Base-by-base conservation (phyloP, 2,113 vertebrate genomes). In the Pterophyllum scalare region DNA sequence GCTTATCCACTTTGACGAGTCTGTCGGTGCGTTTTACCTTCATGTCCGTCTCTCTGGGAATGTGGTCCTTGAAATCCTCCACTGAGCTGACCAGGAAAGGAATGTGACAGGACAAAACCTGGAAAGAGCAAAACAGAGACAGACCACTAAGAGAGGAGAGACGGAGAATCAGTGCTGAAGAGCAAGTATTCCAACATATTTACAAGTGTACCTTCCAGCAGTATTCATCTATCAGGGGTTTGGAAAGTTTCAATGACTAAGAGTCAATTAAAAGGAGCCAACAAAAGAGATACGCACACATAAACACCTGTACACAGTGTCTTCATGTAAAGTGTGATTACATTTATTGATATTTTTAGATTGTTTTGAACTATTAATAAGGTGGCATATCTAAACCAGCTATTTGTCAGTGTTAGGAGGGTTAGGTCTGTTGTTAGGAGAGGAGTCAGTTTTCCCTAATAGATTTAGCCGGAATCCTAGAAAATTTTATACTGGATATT, bases 11-110 rank as follows among this genome's bases (percentile, higher is more conserved):
- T 24, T 5, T 1, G 15, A 15, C 3, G 0, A 6, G 7, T 43
- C 6, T 5, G 1, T 31, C 3, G 0, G 11, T 9, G 59, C 17
- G 19, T 59, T 86, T 90, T 96, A 99, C 98, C 98, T 99, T 99
- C 98, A 99, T 99, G 94, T 99, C 98, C 0, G 98, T 99, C 92
- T 99, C 98, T 86, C 98, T 96, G 90, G 98, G 98, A 96, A 99
- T 99, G 96, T 99, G 98, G 93, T 99, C 98, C 91, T 99, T 99
- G 85, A 99, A 99, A 88, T 99, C 98, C 91, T 99, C 98, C 49
- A 99, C 98, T 26, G 98, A 99, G 94, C 98, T 99, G 91, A 99
- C 98, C 94, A 99, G 96, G 94, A 99, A 99, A 83, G 98, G 98
- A 96, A 99, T 99, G 91, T 99, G 98, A 92, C 98, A 99, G 67